These are phyloP conservation scores for Sander vitreus DNA, from an alignment of 2,113 vertebrate genomes.

Conservation along the genomic window DNA sequence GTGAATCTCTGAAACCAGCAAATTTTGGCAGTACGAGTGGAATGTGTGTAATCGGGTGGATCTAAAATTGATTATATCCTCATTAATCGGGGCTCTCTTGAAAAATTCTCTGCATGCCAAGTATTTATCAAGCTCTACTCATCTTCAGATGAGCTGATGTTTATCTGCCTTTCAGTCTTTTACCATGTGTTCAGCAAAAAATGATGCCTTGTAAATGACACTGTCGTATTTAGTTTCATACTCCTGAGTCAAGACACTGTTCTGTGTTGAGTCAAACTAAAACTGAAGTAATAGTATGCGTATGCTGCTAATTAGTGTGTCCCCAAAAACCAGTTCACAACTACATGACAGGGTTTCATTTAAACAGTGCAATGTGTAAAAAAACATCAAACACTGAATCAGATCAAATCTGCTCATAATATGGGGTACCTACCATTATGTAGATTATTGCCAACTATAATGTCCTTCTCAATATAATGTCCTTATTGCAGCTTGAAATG, in stretches of 20 bases:
- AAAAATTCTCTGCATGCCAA: conserved; percentile 7
- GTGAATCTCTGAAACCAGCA: not conserved
- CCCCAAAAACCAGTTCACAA: not conserved
- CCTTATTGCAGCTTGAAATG: not conserved
- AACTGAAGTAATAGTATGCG: not conserved
- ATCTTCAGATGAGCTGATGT: not conserved
- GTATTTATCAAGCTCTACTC: not conserved
- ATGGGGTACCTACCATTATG: too few relatives aligned
- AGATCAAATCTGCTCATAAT: not conserved
- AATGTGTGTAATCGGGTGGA: conserved; percentile 21
- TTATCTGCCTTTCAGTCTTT: not conserved
- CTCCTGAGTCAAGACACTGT: not conserved
- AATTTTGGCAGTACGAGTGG: not conserved
- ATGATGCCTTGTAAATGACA: not conserved
- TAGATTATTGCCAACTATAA: not conserved
- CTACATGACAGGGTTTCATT: not conserved
- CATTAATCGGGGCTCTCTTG: conserved; percentile 19
- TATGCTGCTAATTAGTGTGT: not conserved
- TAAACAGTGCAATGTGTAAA: not conserved
- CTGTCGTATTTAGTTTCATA: not conserved
- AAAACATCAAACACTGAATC: not conserved
- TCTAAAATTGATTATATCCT: conserved; percentile 8
- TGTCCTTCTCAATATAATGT: too few relatives aligned
- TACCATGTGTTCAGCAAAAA: not conserved
- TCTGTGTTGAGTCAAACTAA: not conserved